A percentile compares a stretch with the other conserved stretches of the same genome.
phyloP scores from a whole-genome alignment of 2,113 vertebrate genomes.

The Psettodes erumei region DNA sequence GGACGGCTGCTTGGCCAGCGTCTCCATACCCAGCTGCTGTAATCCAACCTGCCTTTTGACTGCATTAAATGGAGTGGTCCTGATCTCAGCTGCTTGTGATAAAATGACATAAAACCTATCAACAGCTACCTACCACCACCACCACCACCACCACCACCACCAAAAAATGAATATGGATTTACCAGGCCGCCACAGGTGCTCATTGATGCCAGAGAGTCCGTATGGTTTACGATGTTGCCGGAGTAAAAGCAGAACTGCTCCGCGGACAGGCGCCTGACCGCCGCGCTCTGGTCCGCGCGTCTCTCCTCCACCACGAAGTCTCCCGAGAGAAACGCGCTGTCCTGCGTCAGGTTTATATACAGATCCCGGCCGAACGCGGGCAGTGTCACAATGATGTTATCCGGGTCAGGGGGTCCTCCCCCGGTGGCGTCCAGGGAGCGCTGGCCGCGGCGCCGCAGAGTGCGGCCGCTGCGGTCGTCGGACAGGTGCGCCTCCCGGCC shows the following conservation, averaged over 20 bases:
- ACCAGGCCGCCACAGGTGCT: slow-evolving; percentile 94
- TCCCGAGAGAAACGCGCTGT: slow-evolving; percentile 85
- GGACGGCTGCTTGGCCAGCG: not conserved
- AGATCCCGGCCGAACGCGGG: slow-evolving; percentile 86
- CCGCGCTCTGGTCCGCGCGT: slow-evolving; percentile 52
- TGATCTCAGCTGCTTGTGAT: not conserved
- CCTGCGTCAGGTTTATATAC: slow-evolving; percentile 86
- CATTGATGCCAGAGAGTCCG: slow-evolving; percentile 87
- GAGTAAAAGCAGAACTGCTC: slow-evolving; percentile 89
- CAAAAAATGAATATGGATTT: slow-evolving; percentile 63
- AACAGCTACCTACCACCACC: no score
- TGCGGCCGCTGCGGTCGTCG: slow-evolving; percentile 40
- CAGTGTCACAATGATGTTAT: slow-evolving; percentile 85
- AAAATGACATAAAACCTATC: slow-evolving; percentile 18
- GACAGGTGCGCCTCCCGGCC: slow-evolving; percentile 85
- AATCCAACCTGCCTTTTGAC: not conserved
- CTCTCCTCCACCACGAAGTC: slow-evolving; percentile 88
- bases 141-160: no score
- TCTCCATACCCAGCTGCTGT: not conserved
- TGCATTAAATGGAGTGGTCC: not conserved
- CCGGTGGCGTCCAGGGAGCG: slow-evolving; percentile 60
- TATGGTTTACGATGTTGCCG: slow-evolving; percentile 88
- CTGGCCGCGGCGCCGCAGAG: slow-evolving; percentile 39
- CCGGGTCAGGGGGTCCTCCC: slow-evolving; percentile 49
- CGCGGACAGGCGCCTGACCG: slow-evolving; percentile 41